Evolutionary conservation across 2,888 invertebrate species (phyloP).

Genomic region (Tenthredo mesomela): DNA sequence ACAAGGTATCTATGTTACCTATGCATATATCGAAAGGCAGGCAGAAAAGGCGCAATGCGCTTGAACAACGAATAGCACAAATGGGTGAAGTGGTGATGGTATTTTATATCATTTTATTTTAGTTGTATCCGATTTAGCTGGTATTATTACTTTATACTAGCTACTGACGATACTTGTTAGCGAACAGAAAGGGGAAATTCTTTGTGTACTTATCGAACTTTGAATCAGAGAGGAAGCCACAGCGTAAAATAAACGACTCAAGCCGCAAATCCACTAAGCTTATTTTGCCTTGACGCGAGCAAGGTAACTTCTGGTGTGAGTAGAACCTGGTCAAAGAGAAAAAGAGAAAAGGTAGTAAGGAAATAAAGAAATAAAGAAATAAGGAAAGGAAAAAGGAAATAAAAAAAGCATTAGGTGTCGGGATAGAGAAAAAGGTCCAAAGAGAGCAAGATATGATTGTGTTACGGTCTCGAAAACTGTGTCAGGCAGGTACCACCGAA

Average conservation of each 20-base stretch:
- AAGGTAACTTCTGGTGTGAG: slow-evolving; percentile 6
- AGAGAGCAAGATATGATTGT: neutral
- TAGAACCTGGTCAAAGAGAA: neutral
- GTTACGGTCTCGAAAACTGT: neutral
- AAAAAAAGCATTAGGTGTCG: neutral
- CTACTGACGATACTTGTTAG: slow-evolving; percentile 32
- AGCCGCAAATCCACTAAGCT: slow-evolving; percentile 50
- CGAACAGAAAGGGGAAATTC: neutral
- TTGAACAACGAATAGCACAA: neutral
- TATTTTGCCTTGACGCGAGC: slow-evolving; percentile 27
- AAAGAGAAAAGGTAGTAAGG: neutral
- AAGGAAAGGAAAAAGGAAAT: slow-evolving; percentile 1
- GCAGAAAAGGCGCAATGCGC: slow-evolving; percentile 18
- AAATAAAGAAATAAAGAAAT: too few species aligned
- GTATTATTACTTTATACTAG: neutral
- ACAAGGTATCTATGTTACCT: neutral
- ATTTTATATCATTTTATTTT: neutral
- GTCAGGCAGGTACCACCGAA: slow-evolving; percentile 25
- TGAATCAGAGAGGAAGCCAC: slow-evolving; percentile 34
- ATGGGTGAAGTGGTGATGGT: neutral
- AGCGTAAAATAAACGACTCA: slow-evolving; percentile 38
- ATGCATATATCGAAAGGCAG: neutral
- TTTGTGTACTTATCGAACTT: slow-evolving; percentile 25
- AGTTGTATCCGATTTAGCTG: neutral
- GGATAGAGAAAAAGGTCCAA: neutral